These are phyloP conservation scores for Gastrophryne carolinensis DNA, from an alignment of 2,797 vertebrate genomes.

Conservation along the genomic window DNA sequence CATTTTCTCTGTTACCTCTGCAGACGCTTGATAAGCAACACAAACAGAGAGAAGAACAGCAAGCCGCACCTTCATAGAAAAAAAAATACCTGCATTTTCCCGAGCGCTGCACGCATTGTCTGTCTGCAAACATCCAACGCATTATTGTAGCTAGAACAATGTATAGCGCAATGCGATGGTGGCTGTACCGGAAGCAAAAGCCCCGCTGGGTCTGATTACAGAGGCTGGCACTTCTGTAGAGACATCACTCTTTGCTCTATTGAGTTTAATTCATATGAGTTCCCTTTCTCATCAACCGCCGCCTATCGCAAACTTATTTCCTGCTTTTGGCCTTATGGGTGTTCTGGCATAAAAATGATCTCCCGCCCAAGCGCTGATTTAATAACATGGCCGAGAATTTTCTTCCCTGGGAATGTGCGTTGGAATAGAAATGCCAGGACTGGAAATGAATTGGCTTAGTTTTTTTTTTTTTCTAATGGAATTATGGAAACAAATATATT, in stretches of 20 bases:
- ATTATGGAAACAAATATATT: conserved; percentile 12
- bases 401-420: conserved; percentile 1
- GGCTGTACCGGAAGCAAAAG: background rate
- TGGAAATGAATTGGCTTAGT: background rate
- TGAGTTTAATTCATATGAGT: conserved; percentile 33
- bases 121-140: background rate
- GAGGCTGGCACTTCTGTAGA: conserved; percentile 30
- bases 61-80: conserved; percentile 25
- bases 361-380: conserved; percentile 42
- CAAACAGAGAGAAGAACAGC: background rate
- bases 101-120: background rate
- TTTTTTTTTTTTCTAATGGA: background rate
- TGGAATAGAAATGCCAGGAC: background rate
- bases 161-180: background rate
- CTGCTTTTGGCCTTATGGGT: conserved; percentile 45
- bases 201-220: background rate
- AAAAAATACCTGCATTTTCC: conserved; percentile 13
- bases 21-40: conserved; percentile 24
- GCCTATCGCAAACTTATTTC: conserved; percentile 42
- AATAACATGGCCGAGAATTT: conserved; percentile 48
- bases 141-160: conserved; percentile 37
- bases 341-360: conserved; percentile 48
- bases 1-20: conserved; percentile 19
- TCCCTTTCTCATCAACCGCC: conserved; percentile 18
- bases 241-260: conserved; percentile 23